A percentile compares a stretch with the other conserved stretches of the same genome.
Conservation (phyloP, 1,140 invertebrate genomes). For the Aphelenchoides besseyi region DNA sequence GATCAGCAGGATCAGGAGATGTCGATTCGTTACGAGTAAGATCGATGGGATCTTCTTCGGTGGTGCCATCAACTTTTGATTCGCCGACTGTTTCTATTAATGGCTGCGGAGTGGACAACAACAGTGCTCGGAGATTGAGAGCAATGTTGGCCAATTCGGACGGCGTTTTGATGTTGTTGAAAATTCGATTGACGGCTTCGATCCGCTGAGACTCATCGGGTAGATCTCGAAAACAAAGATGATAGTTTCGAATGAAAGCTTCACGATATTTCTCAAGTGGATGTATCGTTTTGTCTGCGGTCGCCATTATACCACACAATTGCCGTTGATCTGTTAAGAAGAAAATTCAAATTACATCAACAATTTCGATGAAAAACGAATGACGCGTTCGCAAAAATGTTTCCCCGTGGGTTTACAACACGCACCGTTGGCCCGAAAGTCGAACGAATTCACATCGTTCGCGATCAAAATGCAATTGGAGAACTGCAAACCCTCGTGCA, state of each 20-base stretch:
- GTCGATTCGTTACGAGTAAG: no score
- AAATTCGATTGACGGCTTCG: not conserved
- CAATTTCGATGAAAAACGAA: no score
- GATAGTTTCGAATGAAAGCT: conserved; percentile 4
- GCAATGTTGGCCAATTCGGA: conserved; percentile 12
- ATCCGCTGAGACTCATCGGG: not conserved
- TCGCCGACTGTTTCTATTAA: not conserved
- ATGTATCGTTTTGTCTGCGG: no score
- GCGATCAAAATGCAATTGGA: no score
- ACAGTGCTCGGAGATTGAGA: not conserved
- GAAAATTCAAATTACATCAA: no score
- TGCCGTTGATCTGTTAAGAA: no score
- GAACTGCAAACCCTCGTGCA: no score
- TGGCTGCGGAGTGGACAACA: not conserved
- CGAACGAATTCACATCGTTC: no score
- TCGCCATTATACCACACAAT: no score
- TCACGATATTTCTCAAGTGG: conserved; percentile 10
- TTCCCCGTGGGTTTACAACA: no score
- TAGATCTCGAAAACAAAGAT: not conserved
- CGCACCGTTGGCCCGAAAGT: no score
- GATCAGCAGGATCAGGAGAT: not conserved
- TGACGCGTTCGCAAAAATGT: no score
- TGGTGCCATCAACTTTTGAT: not conserved
- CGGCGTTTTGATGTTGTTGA: conserved; percentile 2
- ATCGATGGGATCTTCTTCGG: not conserved